Evolutionary conservation across 2,797 vertebrate genomes (phyloP), one percentile per base, ranked within the genome.

Genomic region (Oryzias sinensis): DNA sequence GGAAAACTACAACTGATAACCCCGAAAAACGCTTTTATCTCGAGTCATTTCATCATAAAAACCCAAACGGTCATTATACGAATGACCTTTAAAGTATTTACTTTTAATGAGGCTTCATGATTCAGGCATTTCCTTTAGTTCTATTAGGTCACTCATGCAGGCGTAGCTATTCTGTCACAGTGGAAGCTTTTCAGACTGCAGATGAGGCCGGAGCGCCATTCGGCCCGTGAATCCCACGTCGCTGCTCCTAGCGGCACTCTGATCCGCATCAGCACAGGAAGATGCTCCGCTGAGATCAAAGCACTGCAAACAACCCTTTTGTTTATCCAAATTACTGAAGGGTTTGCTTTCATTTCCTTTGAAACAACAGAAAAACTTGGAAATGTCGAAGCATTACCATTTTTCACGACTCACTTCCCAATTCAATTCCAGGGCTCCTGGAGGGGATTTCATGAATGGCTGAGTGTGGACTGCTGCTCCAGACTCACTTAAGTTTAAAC

Each of bases 391-490:
- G 45, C 55, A 70, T 86, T 87, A 87, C 62, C 73, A 76, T 85
- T 80, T 79, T 83, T 82, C 81, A 86, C 72, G 66, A 87, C 62
- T 87, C 79, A 74, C 81, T 87, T 81, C 84, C 81, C 68, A 69
- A 84, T 90, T 83, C 87, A 80, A 85, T 82, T 87, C 77, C 72
- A 57, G 50, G 44, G 76, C 76, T 81, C 80, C 81, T 82, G 86
- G 69, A 66, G 85, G 64, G 85, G 77, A 85, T 84, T 88, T 87
- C 83, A 86, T 87, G 80, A 87, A 85, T 83, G 84, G 76, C 80
- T 85, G 84, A 86, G 76, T 82, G 58, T 79, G 79, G 76, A 79
- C 74, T 56, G 77, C 79, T 77, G 74, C 72, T 83, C 68, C 47
- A 52, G 73, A 76, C 65, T 72, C 64, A 73, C 67, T 81, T 79